A percentile compares a stretch with the other conserved stretches of the same genome.
These are phyloP conservation scores for Lordiphosa mommai DNA, from an alignment of 1,140 invertebrate species.

Conservation along the genomic window DNA sequence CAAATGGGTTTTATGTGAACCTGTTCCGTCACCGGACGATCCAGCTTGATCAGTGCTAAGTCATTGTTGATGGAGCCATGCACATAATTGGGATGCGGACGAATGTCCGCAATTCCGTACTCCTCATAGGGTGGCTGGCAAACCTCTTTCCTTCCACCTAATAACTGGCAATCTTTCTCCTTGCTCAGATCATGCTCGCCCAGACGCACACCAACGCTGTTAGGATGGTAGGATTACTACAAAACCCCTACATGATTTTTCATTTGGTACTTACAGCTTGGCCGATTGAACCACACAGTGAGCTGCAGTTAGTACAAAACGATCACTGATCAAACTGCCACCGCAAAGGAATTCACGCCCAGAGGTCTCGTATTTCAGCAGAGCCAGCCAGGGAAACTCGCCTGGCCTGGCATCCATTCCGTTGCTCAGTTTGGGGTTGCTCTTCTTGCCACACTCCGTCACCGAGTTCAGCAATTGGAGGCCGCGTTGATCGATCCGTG, in stretches of 20 bases:
- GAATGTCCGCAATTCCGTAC: constrained; percentile 81
- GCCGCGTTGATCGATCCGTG: constrained; percentile 24
- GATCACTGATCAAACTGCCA: constrained; percentile 80
- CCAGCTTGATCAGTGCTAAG: constrained; percentile 82
- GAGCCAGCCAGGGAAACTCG: constrained; percentile 81
- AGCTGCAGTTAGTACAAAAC: constrained; percentile 85
- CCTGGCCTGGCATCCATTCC: constrained; percentile 77
- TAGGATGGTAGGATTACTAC: background rate
- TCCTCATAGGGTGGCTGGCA: constrained; percentile 81
- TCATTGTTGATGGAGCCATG: constrained; percentile 82
- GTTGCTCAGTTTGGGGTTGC: constrained; percentile 62
- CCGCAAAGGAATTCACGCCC: constrained; percentile 65
- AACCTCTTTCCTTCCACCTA: constrained; percentile 21
- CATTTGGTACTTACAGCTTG: constrained; percentile 52
- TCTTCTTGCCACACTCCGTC: constrained; percentile 50
- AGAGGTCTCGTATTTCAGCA: constrained; percentile 78
- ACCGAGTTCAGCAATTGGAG: constrained; percentile 32
- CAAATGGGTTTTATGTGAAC: constrained; percentile 64
- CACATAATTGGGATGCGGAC: constrained; percentile 83
- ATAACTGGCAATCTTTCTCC: constrained; percentile 81
- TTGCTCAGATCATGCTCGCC: constrained; percentile 83
- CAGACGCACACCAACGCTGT: constrained; percentile 81
- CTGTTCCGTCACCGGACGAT: constrained; percentile 35
- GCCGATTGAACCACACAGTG: constrained; percentile 51
- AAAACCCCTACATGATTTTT: background rate